Percentiles rank a stretch among this genome's conserved stretches.
Evolutionary conservation across 2,797 vertebrate genomes (phyloP).

Genomic region (Scyliorhinus canicula): DNA sequence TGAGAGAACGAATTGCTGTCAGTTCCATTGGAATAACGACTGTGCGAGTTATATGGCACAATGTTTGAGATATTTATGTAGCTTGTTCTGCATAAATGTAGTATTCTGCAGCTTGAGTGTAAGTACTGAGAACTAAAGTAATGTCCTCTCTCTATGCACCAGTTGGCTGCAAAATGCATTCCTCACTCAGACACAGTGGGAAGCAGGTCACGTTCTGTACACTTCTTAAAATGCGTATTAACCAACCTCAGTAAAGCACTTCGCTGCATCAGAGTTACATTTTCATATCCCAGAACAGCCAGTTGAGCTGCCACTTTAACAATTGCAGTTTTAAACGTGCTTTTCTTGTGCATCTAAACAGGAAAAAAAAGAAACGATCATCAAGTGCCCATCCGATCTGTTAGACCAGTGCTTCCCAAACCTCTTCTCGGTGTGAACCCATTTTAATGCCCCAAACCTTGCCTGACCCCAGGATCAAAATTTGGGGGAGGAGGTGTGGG

Average conservation of each 20-base stretch:
- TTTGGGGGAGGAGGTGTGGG: too few relatives aligned
- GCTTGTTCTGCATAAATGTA: background rate
- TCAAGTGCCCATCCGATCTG: too few relatives aligned
- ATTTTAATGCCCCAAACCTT: too few relatives aligned
- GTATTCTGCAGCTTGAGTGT: background rate
- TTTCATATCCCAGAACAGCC: background rate
- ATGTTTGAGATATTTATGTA: background rate
- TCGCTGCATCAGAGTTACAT: background rate
- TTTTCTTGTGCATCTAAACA: background rate
- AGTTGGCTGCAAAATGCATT: background rate
- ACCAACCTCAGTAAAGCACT: background rate
- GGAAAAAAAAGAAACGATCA: background rate
- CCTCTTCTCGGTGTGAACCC: too few relatives aligned
- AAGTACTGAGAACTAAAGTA: background rate
- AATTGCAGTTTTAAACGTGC: background rate
- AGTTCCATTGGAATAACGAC: background rate
- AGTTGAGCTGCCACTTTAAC: background rate
- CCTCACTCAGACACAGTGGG: background rate
- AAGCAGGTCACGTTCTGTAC: background rate
- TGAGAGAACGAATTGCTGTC: background rate
- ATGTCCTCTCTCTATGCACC: background rate
- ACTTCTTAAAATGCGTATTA: background rate
- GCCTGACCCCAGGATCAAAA: too few relatives aligned
- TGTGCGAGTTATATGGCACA: background rate
- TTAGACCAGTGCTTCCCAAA: too few relatives aligned